A percentile compares a stretch with the other conserved stretches of the same genome.
Conservation (phyloP, 1,140 invertebrate species). For the Apis cerana region DNA sequence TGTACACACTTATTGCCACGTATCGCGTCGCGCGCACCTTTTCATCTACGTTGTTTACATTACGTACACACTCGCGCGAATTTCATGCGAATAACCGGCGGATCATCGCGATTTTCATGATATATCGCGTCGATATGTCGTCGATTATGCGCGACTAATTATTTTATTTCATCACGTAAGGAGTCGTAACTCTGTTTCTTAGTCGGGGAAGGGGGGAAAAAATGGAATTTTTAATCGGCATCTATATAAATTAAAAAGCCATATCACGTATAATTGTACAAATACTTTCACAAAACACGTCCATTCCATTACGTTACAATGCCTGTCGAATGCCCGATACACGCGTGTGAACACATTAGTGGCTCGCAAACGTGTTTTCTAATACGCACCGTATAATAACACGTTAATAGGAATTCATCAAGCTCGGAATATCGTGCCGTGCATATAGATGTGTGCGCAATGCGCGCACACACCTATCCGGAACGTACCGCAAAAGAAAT, state of each 20-base stretch:
- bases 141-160: background rate
- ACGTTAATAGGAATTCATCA: constrained; percentile 41
- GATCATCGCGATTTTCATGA: background rate
- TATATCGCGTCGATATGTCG: background rate
- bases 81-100: background rate
- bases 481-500: constrained; percentile 45
- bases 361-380: constrained; percentile 27
- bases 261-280: constrained; percentile 4
- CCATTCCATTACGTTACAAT: constrained; percentile 15
- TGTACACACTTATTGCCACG: constrained; percentile 10
- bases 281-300: constrained; percentile 14
- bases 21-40: constrained; percentile 11
- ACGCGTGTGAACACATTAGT: constrained; percentile 25
- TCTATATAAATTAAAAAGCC: background rate
- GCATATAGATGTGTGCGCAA: constrained; percentile 18
- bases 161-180: too few species aligned
- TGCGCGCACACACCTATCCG: background rate
- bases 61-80: background rate
- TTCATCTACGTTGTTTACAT: constrained; percentile 12
- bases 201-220: too few species aligned
- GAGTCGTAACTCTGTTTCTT: background rate
- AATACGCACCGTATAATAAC: constrained; percentile 49
- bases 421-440: constrained; percentile 23
- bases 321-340: constrained; percentile 1
- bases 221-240: background rate